These are phyloP conservation scores for Empidonax alnorum DNA, from an alignment of 2,113 vertebrate genomes.

Conservation along the genomic window DNA sequence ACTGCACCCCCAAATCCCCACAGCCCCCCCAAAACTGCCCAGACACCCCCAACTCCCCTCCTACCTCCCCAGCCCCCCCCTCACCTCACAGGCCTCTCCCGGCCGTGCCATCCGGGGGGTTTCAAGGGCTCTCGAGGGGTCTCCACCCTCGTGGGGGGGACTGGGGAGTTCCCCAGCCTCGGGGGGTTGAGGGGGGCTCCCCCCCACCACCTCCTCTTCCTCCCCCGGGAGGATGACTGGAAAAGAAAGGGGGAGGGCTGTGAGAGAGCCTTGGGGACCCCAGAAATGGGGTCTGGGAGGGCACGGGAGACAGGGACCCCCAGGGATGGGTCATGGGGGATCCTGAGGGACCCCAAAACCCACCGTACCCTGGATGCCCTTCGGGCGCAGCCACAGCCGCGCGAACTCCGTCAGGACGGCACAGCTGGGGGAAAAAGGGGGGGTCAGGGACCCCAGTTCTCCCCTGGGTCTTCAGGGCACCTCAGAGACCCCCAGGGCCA, in stretches of 20 bases:
- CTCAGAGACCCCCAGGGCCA: too few species aligned
- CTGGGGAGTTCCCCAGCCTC: neutral
- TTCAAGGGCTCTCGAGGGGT: too few species aligned
- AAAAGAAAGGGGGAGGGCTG: neutral
- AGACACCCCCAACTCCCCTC: too few species aligned
- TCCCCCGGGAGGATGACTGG: conserved; percentile 84
- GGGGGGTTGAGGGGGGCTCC: neutral
- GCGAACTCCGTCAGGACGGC: conserved; percentile 91
- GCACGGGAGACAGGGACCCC: neutral
- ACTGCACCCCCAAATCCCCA: too few species aligned
- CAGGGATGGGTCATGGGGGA: too few species aligned
- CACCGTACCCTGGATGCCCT: conserved; percentile 76
- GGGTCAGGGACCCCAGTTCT: too few species aligned
- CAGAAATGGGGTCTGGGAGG: neutral
- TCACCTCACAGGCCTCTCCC: neutral
- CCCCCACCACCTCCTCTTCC: neutral
- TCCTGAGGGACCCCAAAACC: too few species aligned
- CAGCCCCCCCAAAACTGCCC: too few species aligned
- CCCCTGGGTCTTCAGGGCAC: neutral
- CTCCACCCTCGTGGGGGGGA: too few species aligned
- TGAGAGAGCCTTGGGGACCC: too few species aligned
- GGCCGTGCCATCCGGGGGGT: too few species aligned
- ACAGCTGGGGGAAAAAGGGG: conserved; percentile 76
- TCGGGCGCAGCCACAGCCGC: conserved; percentile 79
- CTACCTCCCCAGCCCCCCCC: too few species aligned